phyloP scores from a whole-genome alignment of 2,888 invertebrate species.

The Drosophila sordidapex region DNA sequence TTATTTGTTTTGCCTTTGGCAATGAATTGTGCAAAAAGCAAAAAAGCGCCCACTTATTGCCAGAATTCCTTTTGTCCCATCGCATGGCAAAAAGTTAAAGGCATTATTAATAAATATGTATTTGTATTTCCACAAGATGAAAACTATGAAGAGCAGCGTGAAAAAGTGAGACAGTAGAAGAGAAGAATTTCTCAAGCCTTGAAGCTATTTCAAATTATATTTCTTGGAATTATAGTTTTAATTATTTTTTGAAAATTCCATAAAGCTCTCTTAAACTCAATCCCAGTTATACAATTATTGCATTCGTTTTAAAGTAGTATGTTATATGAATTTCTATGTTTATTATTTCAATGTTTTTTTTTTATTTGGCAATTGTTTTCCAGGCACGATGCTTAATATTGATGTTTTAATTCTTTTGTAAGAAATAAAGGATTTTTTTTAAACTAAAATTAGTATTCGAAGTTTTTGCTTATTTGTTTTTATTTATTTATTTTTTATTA shows the following conservation, averaged over 20 bases:
- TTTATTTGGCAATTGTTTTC: not conserved
- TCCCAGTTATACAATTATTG: not conserved
- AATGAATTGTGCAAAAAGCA: conserved; percentile 61
- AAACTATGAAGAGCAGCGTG: not conserved
- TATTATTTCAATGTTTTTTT: not conserved
- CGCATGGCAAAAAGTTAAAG: conserved; percentile 47
- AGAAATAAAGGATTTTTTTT: not conserved
- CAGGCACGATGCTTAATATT: not conserved
- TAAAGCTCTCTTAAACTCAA: not conserved
- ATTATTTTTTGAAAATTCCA: not conserved
- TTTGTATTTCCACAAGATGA: conserved; percentile 8
- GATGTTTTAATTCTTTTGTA: not conserved
- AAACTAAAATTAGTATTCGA: not conserved
- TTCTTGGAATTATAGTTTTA: conserved; percentile 3
- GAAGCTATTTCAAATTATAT: conserved; percentile 7
- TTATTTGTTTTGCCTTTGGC: conserved; percentile 77
- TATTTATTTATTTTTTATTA: not conserved
- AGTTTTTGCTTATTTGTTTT: not conserved
- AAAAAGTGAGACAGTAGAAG: not conserved
- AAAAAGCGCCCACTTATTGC: conserved; percentile 67
- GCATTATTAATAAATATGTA: conserved; percentile 53
- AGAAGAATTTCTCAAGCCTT: conserved; percentile 18
- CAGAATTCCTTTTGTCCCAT: conserved; percentile 51
- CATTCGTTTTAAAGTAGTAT: not conserved
- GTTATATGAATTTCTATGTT: not conserved